These are phyloP conservation scores for Mirza zaza DNA, from an alignment of 2,113 vertebrate species.

Conservation along the genomic window DNA sequence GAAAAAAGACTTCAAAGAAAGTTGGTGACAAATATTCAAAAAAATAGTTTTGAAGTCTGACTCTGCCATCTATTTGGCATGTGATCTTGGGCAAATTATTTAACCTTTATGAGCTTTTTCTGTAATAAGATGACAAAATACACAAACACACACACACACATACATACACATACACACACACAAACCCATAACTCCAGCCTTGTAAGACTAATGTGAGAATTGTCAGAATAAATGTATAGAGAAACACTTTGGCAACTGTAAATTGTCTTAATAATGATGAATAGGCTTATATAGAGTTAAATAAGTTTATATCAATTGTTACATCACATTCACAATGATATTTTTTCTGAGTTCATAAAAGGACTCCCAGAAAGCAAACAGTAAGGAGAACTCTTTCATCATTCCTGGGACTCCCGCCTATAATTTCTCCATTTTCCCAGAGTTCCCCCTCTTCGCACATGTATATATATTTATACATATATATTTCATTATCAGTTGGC, in stretches of 20 bases:
- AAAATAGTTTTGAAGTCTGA: neutral
- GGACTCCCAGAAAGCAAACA: neutral
- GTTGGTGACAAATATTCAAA: neutral
- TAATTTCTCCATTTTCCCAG: neutral
- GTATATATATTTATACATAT: neutral
- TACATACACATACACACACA: neutral
- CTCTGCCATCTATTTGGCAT: neutral
- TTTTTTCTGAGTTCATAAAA: neutral
- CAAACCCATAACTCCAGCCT: neutral
- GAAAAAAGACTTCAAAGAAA: constrained; percentile 28
- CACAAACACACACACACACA: neutral
- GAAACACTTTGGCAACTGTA: constrained; percentile 20
- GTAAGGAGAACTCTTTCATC: neutral
- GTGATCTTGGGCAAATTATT: neutral
- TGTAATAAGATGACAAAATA: neutral
- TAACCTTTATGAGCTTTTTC: constrained; percentile 30
- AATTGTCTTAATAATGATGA: neutral
- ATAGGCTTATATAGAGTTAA: neutral
- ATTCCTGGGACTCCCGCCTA: neutral
- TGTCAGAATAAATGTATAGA: neutral
- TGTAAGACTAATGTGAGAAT: neutral
- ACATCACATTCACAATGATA: neutral
- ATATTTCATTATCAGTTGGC: neutral
- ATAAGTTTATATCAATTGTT: constrained; percentile 4
- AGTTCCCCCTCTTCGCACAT: neutral